A percentile compares a stretch with the other conserved stretches of the same genome.
Evolutionary conservation across 2,113 vertebrate species (phyloP).

Genomic region (Pterophyllum scalare): DNA sequence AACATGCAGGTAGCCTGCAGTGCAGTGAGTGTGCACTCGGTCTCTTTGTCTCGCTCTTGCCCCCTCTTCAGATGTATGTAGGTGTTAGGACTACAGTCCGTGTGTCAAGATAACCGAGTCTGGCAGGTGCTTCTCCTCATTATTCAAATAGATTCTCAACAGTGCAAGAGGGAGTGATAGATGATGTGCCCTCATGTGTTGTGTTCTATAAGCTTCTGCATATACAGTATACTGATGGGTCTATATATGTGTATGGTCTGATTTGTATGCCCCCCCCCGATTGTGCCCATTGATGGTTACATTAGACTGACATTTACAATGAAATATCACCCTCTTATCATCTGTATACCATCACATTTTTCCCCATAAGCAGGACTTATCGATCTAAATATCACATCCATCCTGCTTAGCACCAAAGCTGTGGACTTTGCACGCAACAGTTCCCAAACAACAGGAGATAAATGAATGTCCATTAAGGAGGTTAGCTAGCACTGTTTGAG

Average conservation of each 20-base stretch:
- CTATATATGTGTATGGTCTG: not conserved
- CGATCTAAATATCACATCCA: constrained; percentile 78
- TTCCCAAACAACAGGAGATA: constrained; percentile 69
- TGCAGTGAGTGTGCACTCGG: constrained; percentile 42
- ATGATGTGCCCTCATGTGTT: constrained; percentile 35
- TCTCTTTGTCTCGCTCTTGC: constrained; percentile 33
- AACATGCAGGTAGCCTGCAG: constrained; percentile 64
- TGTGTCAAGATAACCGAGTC: constrained; percentile 68
- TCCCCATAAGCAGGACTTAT: constrained; percentile 63
- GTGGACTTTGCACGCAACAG: constrained; percentile 53
- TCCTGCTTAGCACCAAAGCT: constrained; percentile 69
- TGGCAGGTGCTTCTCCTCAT: constrained; percentile 76
- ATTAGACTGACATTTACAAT: constrained; percentile 74
- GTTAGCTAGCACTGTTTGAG: constrained; percentile 65
- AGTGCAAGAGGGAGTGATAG: constrained; percentile 27
- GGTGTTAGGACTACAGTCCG: constrained; percentile 64
- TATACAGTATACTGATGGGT: not conserved
- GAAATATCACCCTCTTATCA: constrained; percentile 74
- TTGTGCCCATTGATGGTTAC: constrained; percentile 55
- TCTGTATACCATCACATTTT: constrained; percentile 66
- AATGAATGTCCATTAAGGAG: constrained; percentile 73
- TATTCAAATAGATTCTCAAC: constrained; percentile 73
- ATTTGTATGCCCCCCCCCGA: constrained; percentile 8
- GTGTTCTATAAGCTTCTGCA: constrained; percentile 23
- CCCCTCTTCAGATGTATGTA: constrained; percentile 49